Base-by-base conservation (phyloP, 2,113 vertebrate genomes). In the Perca fluviatilis region DNA sequence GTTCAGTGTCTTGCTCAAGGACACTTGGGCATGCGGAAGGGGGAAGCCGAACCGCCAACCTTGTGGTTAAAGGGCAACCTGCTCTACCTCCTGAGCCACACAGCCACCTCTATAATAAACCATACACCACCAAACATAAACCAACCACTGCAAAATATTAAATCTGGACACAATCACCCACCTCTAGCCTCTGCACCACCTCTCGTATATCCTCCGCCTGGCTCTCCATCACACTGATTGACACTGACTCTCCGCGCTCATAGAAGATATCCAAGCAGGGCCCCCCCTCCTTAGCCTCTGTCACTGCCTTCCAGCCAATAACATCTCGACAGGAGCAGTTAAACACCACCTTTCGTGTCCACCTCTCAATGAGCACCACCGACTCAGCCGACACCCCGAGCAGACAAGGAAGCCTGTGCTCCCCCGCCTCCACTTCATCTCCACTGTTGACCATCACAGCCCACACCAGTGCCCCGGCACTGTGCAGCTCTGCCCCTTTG, bases 291-390 rank as follows among this genome's bases (percentile, higher is more conserved):
- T 95, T 90, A 18, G 90, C 66, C 79, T 95, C 94, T 1, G 81
- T 95, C 92, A 49, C 93, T 15, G 92, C 96, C 78, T 97, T 98
- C 97, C 97, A 98, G 54, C 97, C 97, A 54, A 98, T 95, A 73
- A 98, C 96, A 12, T 98, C 97, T 0, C 97, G 95, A 85, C 97
- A 97, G 77, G 96, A 95, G 73, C 97, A 97, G 90, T 97, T 98
- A 43, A 97, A 97, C 69, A 97, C 93, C 15, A 98, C 97, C 6
- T 92, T 90, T 67, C 96, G 95, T 0, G 95, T 94, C 47, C 83
- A 94, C 16, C 96, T 94, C 33, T 96, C 95, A 5, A 97, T 96
- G 43, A 98, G 95, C 85, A 98, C 97, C 87, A 98, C 94, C 0
- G 95, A 96, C 84, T 98, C 97, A 0, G 96, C 96, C 0, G 97